These are phyloP conservation scores for Agraylea sexmaculata DNA, from an alignment of 1,140 invertebrate genomes.

Conservation along the genomic window DNA sequence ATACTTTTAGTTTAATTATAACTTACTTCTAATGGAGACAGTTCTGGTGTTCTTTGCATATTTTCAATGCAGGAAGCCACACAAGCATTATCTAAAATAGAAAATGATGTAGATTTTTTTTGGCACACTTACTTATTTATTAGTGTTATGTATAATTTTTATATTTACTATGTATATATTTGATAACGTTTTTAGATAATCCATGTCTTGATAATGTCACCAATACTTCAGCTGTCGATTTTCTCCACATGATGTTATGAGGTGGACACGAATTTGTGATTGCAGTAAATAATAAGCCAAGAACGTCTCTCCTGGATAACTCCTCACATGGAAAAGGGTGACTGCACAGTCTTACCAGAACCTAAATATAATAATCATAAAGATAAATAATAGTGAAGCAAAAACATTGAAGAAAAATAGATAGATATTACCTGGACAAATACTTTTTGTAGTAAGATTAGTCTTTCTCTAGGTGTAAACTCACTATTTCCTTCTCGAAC, in stretches of 20 bases:
- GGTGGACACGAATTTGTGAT: conserved; percentile 89
- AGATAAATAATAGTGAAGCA: neutral
- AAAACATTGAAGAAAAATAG: neutral
- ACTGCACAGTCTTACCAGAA: conserved; percentile 87
- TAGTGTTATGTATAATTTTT: neutral
- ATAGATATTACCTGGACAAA: conserved; percentile 72
- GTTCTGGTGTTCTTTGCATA: conserved; percentile 84
- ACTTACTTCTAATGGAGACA: conserved; percentile 75
- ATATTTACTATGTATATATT: conserved; percentile 90
- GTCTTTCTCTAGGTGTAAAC: conserved; percentile 80
- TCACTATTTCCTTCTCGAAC: conserved; percentile 63
- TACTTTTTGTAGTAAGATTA: conserved; percentile 89
- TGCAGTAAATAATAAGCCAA: conserved; percentile 89
- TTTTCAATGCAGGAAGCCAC: conserved; percentile 92
- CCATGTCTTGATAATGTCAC: conserved; percentile 93
- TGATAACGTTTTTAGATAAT: conserved; percentile 81
- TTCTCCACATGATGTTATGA: conserved; percentile 91
- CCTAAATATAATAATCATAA: conserved; percentile 38
- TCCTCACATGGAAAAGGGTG: conserved; percentile 90
- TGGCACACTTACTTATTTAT: neutral
- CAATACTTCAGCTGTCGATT: conserved; percentile 90
- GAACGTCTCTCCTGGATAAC: conserved; percentile 89
- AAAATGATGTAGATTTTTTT: neutral
- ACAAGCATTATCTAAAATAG: conserved; percentile 78
- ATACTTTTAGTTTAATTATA: neutral